Percentiles rank a stretch among this genome's conserved stretches.
Conservation (phyloP, 2,888 invertebrate species). For the Biston betularia region DNA sequence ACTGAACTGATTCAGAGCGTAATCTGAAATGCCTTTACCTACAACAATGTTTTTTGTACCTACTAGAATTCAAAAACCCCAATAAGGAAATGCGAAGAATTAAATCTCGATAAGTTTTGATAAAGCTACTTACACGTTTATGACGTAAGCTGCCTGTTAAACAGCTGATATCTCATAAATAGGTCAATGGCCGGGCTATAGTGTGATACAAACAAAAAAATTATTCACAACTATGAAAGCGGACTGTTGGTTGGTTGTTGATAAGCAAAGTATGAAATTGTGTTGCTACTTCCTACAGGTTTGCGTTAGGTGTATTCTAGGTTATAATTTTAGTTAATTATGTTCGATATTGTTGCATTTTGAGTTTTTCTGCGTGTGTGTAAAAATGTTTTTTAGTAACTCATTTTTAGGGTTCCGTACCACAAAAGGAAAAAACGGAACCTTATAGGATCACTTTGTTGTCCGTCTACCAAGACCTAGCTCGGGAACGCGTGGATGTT, state of each 20-base stretch:
- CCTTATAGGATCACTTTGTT: no score
- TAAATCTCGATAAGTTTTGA: no score
- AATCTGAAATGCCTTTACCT: no score
- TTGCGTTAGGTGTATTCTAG: background rate
- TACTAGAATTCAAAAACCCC: no score
- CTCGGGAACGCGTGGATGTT: no score
- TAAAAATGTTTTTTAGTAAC: background rate
- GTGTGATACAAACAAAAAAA: constrained; percentile 5
- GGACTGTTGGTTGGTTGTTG: constrained; percentile 6
- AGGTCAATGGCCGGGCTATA: background rate
- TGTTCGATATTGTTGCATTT: background rate
- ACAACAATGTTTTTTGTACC: no score
- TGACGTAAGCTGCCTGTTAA: background rate
- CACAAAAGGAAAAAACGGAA: no score
- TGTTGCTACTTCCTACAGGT: background rate
- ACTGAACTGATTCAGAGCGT: no score
- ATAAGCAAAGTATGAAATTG: background rate
- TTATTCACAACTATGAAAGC: constrained; percentile 5
- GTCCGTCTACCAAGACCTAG: no score
- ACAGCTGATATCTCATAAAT: background rate
- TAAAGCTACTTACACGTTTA: no score
- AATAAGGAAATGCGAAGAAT: no score
- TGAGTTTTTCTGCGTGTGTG: constrained; percentile 1
- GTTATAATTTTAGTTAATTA: constrained; percentile 6
- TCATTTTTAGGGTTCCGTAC: background rate